phyloP scores from a whole-genome alignment of 2,888 invertebrate species.

The Callinectes sapidus region DNA sequence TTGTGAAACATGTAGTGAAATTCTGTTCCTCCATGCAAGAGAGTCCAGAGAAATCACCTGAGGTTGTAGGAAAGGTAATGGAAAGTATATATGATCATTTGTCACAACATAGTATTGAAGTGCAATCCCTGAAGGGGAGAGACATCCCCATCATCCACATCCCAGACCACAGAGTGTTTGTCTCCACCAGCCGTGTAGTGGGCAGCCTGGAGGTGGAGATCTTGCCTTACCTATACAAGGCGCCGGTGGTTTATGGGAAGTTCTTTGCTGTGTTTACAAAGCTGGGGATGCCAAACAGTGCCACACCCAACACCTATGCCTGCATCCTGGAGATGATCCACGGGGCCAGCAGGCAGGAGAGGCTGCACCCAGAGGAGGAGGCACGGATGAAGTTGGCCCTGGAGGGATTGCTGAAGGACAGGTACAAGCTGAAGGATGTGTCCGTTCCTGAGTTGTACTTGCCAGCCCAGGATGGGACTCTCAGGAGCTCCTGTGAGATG shows the following conservation, averaged over 20 bases:
- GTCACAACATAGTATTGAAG: not conserved
- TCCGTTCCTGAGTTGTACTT: constrained; percentile 30
- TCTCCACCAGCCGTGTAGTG: constrained; percentile 36
- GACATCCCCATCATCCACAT: constrained; percentile 41
- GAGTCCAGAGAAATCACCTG: not conserved
- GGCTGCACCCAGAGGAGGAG: constrained; percentile 23
- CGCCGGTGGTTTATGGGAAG: constrained; percentile 45
- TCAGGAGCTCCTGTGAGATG: constrained; percentile 39
- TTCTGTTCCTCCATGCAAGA: not conserved
- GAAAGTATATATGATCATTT: constrained; percentile 47
- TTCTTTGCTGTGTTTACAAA: constrained; percentile 22
- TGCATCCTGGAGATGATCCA: constrained; percentile 27
- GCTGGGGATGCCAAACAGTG: not conserved
- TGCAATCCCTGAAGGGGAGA: not conserved
- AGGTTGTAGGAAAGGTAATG: constrained; percentile 29
- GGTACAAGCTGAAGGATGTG: not conserved
- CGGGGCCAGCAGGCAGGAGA: not conserved
- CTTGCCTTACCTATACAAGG: constrained; percentile 47
- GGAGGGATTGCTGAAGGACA: not conserved
- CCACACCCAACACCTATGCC: constrained; percentile 41
- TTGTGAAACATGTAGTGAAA: constrained; percentile 37
- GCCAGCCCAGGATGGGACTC: not conserved
- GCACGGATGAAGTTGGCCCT: constrained; percentile 23
- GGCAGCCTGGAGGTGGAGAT: constrained; percentile 33
- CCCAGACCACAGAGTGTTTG: constrained; percentile 13